Evolutionary conservation across 2,888 invertebrate genomes (phyloP).

Genomic region (Kuschelorhynchus macadamiae): DNA sequence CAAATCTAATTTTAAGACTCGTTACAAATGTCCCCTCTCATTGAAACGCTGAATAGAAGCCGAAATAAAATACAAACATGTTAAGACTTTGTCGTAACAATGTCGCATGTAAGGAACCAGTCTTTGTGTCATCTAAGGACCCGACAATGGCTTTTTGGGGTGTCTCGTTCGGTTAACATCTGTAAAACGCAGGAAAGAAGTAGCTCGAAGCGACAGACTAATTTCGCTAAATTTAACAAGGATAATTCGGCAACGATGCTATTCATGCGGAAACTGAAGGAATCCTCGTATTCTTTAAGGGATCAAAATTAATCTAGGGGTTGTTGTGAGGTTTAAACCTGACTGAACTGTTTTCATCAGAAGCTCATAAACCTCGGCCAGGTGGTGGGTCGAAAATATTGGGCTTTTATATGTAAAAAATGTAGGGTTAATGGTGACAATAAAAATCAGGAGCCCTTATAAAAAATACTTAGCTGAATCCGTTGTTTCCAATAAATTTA

Average conservation of each 20-base stretch:
- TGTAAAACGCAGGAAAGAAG: constrained; percentile 36
- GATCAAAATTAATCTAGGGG: constrained; percentile 14
- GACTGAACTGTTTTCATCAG: constrained; percentile 16
- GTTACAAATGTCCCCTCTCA: constrained; percentile 28
- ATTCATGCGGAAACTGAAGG: constrained; percentile 26
- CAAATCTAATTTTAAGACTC: constrained; percentile 31
- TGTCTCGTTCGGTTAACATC: constrained; percentile 31
- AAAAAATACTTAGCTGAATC: too few species aligned
- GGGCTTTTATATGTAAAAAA: neutral
- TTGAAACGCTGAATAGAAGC: constrained; percentile 17
- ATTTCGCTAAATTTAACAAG: constrained; percentile 64
- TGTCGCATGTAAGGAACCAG: constrained; percentile 28
- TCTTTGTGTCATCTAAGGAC: constrained; percentile 30
- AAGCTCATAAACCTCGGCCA: neutral
- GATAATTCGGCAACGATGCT: constrained; percentile 56
- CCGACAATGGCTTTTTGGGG: constrained; percentile 18
- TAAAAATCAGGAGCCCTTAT: neutral
- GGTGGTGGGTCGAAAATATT: constrained; percentile 12
- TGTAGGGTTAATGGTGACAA: neutral
- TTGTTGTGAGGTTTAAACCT: constrained; percentile 19
- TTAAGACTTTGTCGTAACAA: constrained; percentile 27
- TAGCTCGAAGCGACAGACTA: constrained; percentile 51
- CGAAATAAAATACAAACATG: constrained; percentile 26
- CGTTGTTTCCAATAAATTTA: too few species aligned
- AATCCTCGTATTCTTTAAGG: constrained; percentile 26